phyloP scores from a whole-genome alignment of 2,888 invertebrate genomes.

The Noctuana brunneofusca region DNA sequence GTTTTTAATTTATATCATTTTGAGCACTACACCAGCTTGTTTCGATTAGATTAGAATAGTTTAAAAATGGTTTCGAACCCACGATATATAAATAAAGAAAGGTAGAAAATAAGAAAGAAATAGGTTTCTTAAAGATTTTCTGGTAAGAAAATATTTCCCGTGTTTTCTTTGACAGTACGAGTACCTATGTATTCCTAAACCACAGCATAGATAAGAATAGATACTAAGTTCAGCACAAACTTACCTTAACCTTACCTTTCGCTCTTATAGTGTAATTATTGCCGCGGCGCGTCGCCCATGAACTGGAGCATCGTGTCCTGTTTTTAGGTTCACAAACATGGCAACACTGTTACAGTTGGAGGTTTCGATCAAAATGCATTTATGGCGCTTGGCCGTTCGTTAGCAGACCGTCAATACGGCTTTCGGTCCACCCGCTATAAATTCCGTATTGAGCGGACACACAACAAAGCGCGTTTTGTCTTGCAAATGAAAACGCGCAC shows the following conservation, averaged over 20 bases:
- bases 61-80: too few relatives aligned
- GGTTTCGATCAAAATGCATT: slow-evolving; percentile 73
- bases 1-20: too few relatives aligned
- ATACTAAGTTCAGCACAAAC: neutral
- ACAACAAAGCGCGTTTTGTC: slow-evolving; percentile 83
- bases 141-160: too few relatives aligned
- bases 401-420: slow-evolving; percentile 77
- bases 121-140: too few relatives aligned
- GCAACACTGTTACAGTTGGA: slow-evolving; percentile 18
- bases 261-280: neutral
- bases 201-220: neutral
- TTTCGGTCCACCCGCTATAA: slow-evolving; percentile 79
- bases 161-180: too few relatives aligned
- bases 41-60: too few relatives aligned
- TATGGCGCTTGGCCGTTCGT: slow-evolving; percentile 73
- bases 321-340: slow-evolving; percentile 24
- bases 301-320: neutral
- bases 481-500: slow-evolving; percentile 84
- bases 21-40: too few relatives aligned
- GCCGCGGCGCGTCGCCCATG: neutral
- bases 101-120: too few relatives aligned
- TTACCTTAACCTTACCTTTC: slow-evolving; percentile 11
- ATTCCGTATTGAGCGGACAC: slow-evolving; percentile 82
- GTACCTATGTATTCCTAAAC: too few relatives aligned
- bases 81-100: too few relatives aligned